A percentile compares a stretch with the other conserved stretches of the same genome.
These are phyloP conservation scores for Pegea sp. DNA, from an alignment of 23 tunicate species.

Conservation along the genomic window DNA sequence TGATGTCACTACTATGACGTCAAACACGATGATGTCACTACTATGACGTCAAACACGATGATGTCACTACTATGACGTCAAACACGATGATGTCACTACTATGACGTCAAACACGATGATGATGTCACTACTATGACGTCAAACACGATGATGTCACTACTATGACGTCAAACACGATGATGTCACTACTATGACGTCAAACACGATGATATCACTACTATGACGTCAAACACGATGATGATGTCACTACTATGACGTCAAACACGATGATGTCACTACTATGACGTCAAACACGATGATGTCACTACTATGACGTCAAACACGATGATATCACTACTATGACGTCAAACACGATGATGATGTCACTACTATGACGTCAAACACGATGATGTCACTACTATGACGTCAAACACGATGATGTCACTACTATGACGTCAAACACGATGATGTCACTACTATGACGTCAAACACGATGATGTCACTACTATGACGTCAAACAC, in stretches of 20 bases:
- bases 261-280: not conserved
- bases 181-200: not conserved
- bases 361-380: not conserved
- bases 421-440: not conserved
- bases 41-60: not conserved
- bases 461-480: not conserved
- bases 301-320: not conserved
- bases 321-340: not conserved
- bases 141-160: not conserved
- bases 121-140: not conserved
- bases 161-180: not conserved
- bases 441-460: not conserved
- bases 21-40: not conserved
- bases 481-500: not conserved
- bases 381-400: not conserved
- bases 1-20: slow-evolving; percentile 75
- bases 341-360: not conserved
- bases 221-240: not conserved
- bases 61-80: not conserved
- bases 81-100: not conserved
- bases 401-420: not conserved
- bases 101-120: not conserved
- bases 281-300: not conserved
- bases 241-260: not conserved
- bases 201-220: not conserved